Conservation (phyloP, 2,888 invertebrate genomes). For the Tanaodytes sp. region DNA sequence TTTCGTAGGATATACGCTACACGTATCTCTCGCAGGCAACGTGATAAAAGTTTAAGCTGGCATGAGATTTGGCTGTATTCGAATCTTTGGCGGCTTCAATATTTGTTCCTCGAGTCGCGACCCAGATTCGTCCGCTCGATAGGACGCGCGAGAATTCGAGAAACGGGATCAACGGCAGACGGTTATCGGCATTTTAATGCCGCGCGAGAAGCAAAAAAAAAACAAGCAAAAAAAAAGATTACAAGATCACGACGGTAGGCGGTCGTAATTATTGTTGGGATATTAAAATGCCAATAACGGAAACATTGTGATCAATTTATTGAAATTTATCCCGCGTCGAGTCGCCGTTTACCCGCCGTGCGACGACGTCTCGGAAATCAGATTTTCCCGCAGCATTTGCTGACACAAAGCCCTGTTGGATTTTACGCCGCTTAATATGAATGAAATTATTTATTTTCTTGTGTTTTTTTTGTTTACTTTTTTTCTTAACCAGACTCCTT, state of each 20-base stretch:
- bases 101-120: slow-evolving; percentile 52
- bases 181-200: slow-evolving; percentile 54
- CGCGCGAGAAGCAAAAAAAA: slow-evolving; percentile 6
- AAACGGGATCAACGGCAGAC: slow-evolving; percentile 43
- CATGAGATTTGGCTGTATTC: slow-evolving; percentile 57
- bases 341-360: slow-evolving; percentile 33
- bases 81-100: slow-evolving; percentile 57
- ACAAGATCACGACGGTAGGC: slow-evolving; percentile 1
- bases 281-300: slow-evolving; percentile 52
- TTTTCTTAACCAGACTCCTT: no score
- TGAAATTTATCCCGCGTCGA: slow-evolving; percentile 24
- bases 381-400: slow-evolving; percentile 21
- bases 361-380: slow-evolving; percentile 22
- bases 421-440: slow-evolving; percentile 30
- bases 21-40: slow-evolving; percentile 49
- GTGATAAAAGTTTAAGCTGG: slow-evolving; percentile 55
- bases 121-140: slow-evolving; percentile 50
- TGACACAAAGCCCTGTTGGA: slow-evolving; percentile 42
- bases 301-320: slow-evolving; percentile 42
- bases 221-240: neutral
- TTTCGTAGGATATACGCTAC: slow-evolving; percentile 48
- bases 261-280: slow-evolving; percentile 41
- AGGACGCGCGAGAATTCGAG: slow-evolving; percentile 49
- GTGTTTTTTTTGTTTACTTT: no score
- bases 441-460: no score